Evolutionary conservation across 2,797 vertebrate genomes (phyloP), one percentile per base, ranked within the genome.

Genomic region (Amblyraja radiata): DNA sequence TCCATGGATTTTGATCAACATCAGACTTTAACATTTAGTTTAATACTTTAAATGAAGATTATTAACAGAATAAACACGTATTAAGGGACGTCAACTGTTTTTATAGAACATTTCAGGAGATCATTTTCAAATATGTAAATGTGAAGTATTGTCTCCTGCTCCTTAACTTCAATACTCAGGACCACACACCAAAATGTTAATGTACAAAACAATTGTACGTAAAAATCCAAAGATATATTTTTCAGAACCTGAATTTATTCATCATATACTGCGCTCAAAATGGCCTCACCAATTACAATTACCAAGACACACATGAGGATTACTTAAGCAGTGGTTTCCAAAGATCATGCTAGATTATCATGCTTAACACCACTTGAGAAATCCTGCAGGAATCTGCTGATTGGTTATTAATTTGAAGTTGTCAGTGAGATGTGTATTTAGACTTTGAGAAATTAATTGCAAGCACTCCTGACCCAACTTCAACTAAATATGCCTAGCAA

Each of bases 231-330:
- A 58, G 5, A 86, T n/a, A 61, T 10, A 16, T 65, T 88, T 88
- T 32, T 65, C 14, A 18, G n/a, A 88, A 28, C 14, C 9, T 68
- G n/a, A 65, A 88, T 68, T 54, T 65, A 36, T 1, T 11, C 16
- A 16, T n/a, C 63, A 68, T 65, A 32, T 68, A 65, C 84, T 36
- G 2, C 16, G n/a, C 7, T 65, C 61, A 65, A 65, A 65, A n/a
- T 88, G n/a, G 36, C 61, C n/a, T 88, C 84, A 88, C 84, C 84
- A 88, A 32, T 68, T 18, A 88, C 16, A 88, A 68, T 88, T 88
- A 68, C 16, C 61, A 65, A 63, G 61, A 3, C 6, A 65, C 28
- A 14, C 84, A 88, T 18, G 63, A 65, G 83, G 28, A 61, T 25
- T 54, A 58, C 46, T 86, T 61, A 23, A 65, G 2, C 18, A 68